Evolutionary conservation across 92 coral and sea anemone genomes (phyloP).

Genomic region (Phenganax stokvisi): DNA sequence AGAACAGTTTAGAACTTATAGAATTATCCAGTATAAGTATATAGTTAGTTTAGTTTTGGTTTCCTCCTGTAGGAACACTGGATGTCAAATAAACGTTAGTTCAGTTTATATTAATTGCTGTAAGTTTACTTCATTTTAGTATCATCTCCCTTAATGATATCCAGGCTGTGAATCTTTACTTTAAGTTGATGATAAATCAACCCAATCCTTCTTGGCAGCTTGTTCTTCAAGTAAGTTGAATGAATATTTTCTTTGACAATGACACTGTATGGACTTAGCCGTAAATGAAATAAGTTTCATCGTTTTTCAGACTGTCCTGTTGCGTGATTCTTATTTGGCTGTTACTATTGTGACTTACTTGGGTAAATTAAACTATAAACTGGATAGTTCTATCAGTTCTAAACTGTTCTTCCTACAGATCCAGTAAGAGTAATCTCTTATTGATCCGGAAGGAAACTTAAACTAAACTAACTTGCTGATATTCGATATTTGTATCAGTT

Average conservation of each 20-base stretch:
- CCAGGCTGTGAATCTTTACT: conserved; percentile 77
- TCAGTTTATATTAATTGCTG: background rate
- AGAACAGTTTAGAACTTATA: too few species aligned
- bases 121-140: conserved; percentile 33
- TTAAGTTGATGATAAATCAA: conserved; percentile 81
- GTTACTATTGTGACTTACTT: conserved; percentile 82
- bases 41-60: too few species aligned
- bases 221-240: conserved; percentile 59
- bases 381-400: background rate
- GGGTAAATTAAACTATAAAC: conserved; percentile 45
- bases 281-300: background rate
- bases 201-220: conserved; percentile 79
- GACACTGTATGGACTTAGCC: background rate
- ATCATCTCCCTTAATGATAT: conserved; percentile 68
- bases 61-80: too few species aligned
- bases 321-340: conserved; percentile 79
- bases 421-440: too few species aligned
- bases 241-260: background rate
- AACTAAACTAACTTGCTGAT: too few species aligned
- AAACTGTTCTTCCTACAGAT: background rate
- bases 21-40: too few species aligned
- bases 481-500: too few species aligned
- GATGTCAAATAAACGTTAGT: background rate
- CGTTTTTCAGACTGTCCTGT: conserved; percentile 59
- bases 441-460: too few species aligned